Conservation (phyloP, 1,140 invertebrate species). For the Contarinia nasturtii region DNA sequence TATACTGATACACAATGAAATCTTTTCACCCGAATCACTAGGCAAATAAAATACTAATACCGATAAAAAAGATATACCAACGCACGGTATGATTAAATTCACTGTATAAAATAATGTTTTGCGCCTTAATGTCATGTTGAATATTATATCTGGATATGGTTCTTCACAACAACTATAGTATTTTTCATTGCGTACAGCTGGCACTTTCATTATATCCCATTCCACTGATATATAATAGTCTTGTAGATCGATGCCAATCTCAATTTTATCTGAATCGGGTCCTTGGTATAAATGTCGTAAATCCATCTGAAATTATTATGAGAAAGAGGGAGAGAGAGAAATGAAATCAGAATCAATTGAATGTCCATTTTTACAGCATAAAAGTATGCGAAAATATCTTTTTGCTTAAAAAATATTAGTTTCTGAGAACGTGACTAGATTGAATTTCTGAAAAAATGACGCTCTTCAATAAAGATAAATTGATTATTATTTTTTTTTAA, state of each 20-base stretch:
- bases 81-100: slow-evolving; percentile 89
- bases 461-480: too few relatives aligned
- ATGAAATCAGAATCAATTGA: too few relatives aligned
- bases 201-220: slow-evolving; percentile 89
- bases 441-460: too few relatives aligned
- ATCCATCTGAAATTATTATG: slow-evolving; percentile 44
- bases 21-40: slow-evolving; percentile 93
- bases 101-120: slow-evolving; percentile 97
- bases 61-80: slow-evolving; percentile 91
- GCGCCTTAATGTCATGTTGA: slow-evolving; percentile 88
- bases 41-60: slow-evolving; percentile 97
- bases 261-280: slow-evolving; percentile 62
- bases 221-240: slow-evolving; percentile 94
- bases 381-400: too few relatives aligned
- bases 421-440: too few relatives aligned
- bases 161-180: slow-evolving; percentile 82
- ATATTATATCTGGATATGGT: slow-evolving; percentile 90
- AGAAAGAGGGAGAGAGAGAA: too few relatives aligned
- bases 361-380: too few relatives aligned
- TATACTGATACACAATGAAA: slow-evolving; percentile 95
- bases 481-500: too few relatives aligned
- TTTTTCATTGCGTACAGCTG: slow-evolving; percentile 69
- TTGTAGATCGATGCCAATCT: slow-evolving; percentile 76
- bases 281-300: slow-evolving; percentile 65
- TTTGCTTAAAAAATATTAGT: too few relatives aligned